Base-by-base conservation (phyloP, 1,140 invertebrate species). In the Drosophila pruinosa region DNA sequence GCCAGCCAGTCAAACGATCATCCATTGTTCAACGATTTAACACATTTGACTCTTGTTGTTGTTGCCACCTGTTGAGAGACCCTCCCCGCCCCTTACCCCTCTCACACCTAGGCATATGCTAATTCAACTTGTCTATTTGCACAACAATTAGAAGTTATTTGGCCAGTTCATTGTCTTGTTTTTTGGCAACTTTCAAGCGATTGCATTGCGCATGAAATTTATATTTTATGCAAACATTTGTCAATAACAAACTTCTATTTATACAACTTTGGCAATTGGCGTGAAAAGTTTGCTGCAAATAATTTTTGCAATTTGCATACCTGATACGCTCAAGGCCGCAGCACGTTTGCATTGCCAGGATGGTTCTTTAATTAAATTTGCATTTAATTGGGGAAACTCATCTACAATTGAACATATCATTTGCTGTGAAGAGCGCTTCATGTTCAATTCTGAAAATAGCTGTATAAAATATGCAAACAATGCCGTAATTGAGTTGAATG, bases 61-160 rank as follows among this genome's bases (percentile, higher is more conserved):
- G 56, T 58, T 75, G 21, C 26, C 76, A 80, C 62, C 62, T 67
- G 36, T 52, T 45, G 10, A 14, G 4, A 2, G 10, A 6, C 6
- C 0, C 12, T 24, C 2, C 15, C 22, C 1, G 2, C 31, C 10
- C 31, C 5, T 34, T 28, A 4, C 0, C 31, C n/a, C 28, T 3
- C 6, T 10, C 10, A 8, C n/a, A 2, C 1, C 3, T 12, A 34
- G n/a, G 2, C 26, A 31, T 45, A 59, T 67, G 69, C 53, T 67
- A 72, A 72, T 67, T 58, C 48, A 34, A 43, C 17, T 47, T 73
- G 64, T 59, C 77, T 88, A 78, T 88, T 88, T 88, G 83, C 61
- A 57, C 71, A 88, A 78, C 82, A 88, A 88, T 88, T 88, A 86
- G 82, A 88, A 86, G 78, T 74, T 88, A 78, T 88, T 86, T 88